Conservation (phyloP, 2,888 invertebrate species). For the Poecilus cupreus region DNA sequence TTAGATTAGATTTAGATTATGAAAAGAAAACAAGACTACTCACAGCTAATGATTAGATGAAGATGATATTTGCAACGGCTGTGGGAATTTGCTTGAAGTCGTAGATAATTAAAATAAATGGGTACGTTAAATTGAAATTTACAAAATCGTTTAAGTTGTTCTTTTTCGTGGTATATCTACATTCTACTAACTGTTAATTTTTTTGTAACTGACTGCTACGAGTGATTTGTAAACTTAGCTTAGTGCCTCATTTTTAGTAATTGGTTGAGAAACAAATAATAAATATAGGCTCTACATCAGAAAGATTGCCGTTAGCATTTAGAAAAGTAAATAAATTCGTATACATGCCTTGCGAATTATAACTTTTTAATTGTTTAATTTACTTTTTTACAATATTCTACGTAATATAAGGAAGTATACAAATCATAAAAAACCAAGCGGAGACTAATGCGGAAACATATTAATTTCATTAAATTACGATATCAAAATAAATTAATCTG, state of each 20-base stretch:
- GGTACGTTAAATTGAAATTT: conserved; percentile 18
- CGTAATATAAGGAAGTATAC: too few species aligned
- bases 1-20: too few species aligned
- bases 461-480: too few species aligned
- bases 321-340: not conserved
- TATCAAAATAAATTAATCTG: too few species aligned
- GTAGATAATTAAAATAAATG: conserved; percentile 38
- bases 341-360: too few species aligned
- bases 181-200: conserved; percentile 35
- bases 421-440: too few species aligned
- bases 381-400: too few species aligned
- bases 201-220: conserved; percentile 12
- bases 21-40: not conserved
- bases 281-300: not conserved
- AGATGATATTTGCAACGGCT: not conserved
- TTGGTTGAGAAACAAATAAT: conserved; percentile 19
- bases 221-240: not conserved
- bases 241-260: not conserved
- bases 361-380: too few species aligned
- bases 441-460: too few species aligned
- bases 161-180: conserved; percentile 13
- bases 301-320: not conserved
- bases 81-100: conserved; percentile 13
- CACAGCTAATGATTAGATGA: conserved; percentile 6
- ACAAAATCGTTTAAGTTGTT: conserved; percentile 22